These are phyloP conservation scores for Pseudorasbora parva DNA, from an alignment of 2,113 vertebrate species.

Conservation along the genomic window DNA sequence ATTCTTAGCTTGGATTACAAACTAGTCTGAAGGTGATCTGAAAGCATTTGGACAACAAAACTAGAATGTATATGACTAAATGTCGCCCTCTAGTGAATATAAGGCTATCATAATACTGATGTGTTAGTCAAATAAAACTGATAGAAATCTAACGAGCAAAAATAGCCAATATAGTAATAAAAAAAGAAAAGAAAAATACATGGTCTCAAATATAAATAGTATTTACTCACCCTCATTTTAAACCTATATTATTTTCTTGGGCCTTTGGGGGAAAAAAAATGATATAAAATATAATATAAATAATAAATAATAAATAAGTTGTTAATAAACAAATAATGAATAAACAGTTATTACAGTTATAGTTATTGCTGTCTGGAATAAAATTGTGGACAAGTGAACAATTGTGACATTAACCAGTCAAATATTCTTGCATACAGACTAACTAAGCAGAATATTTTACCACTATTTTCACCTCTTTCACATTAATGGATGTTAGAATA, in stretches of 20 bases:
- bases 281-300: neutral
- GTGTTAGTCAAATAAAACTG: neutral
- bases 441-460: neutral
- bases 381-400: neutral
- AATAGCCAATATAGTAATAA: neutral
- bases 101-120: neutral
- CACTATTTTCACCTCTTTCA: neutral
- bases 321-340: neutral
- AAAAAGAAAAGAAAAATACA: neutral
- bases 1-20: neutral
- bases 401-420: neutral
- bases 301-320: neutral
- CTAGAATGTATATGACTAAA: neutral
- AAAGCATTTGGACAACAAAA: neutral
- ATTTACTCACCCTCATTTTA: neutral
- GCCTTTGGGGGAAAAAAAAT: neutral
- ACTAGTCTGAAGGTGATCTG: neutral
- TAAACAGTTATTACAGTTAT: neutral
- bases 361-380: neutral
- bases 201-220: neutral
- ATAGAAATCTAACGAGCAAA: neutral
- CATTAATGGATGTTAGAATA: neutral
- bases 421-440: neutral
- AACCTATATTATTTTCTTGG: neutral
- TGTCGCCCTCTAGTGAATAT: slow-evolving; percentile 40